Evolutionary conservation across 2,113 vertebrate genomes (phyloP).

Genomic region (Helogale parvula): DNA sequence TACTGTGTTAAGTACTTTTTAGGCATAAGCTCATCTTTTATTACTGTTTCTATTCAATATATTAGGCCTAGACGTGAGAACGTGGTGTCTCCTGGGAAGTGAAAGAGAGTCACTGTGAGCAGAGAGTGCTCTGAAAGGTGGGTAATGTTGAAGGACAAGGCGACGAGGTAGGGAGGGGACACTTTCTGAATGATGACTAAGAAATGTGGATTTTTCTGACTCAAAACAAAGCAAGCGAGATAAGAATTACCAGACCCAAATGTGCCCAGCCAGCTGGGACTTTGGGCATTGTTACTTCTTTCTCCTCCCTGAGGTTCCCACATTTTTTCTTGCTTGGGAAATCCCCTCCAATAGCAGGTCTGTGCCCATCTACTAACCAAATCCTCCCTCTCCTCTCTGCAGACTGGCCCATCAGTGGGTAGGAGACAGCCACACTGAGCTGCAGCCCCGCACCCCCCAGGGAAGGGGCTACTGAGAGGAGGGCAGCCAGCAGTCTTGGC

Average conservation of each 20-base stretch:
- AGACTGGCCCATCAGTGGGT: neutral
- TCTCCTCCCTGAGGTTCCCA: neutral
- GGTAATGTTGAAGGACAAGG: neutral
- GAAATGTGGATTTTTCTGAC: neutral
- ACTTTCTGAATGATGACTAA: neutral
- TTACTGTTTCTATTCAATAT: neutral
- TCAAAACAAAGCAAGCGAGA: neutral
- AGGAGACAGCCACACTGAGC: neutral
- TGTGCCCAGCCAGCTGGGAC: neutral
- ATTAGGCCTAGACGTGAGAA: neutral
- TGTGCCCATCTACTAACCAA: neutral
- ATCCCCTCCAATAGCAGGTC: constrained; percentile 18
- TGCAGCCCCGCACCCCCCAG: neutral
- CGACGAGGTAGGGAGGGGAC: neutral
- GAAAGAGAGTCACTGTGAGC: neutral
- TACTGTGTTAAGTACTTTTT: neutral
- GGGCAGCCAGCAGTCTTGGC: neutral
- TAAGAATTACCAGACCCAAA: neutral
- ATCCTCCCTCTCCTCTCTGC: neutral
- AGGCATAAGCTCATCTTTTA: neutral
- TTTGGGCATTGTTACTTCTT: neutral
- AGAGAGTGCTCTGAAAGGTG: neutral
- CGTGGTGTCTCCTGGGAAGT: neutral
- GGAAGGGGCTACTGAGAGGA: neutral
- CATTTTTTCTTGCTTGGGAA: neutral